These are phyloP conservation scores for Zaprionus davidi DNA, from an alignment of 1,140 invertebrate species.

Conservation along the genomic window DNA sequence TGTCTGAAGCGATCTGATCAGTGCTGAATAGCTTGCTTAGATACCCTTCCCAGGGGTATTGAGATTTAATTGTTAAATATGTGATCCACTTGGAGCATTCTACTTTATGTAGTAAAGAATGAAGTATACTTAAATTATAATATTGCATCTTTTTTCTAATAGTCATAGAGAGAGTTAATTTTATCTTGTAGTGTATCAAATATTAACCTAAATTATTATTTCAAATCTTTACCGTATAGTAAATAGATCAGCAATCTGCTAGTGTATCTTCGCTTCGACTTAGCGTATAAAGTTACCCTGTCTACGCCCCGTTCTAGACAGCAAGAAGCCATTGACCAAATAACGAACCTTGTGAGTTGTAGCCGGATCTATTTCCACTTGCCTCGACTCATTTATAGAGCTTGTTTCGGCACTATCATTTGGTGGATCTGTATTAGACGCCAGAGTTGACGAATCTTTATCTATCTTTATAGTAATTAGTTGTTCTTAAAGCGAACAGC, in stretches of 20 bases:
- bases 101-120: too few relatives aligned
- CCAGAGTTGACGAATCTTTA: not conserved
- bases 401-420: not conserved
- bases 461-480: not conserved
- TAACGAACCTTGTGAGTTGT: constrained; percentile 57
- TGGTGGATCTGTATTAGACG: not conserved
- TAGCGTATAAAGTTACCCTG: not conserved
- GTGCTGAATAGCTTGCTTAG: not conserved
- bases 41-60: not conserved
- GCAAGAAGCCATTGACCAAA: constrained; percentile 70
- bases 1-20: not conserved
- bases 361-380: constrained; percentile 52
- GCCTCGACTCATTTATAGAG: constrained; percentile 6
- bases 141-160: not conserved
- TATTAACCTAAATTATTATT: too few relatives aligned
- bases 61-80: not conserved
- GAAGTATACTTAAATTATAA: too few relatives aligned
- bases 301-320: constrained; percentile 52
- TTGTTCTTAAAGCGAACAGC: constrained; percentile 5
- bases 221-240: not conserved
- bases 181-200: too few relatives aligned
- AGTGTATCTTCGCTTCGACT: not conserved
- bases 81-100: too few relatives aligned
- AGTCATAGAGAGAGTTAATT: too few relatives aligned
- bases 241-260: too few relatives aligned